A percentile compares a stretch with the other conserved stretches of the same genome.
phyloP scores from a whole-genome alignment of 2,888 invertebrate genomes.

The Drosophila nr. perissopoda region DNA sequence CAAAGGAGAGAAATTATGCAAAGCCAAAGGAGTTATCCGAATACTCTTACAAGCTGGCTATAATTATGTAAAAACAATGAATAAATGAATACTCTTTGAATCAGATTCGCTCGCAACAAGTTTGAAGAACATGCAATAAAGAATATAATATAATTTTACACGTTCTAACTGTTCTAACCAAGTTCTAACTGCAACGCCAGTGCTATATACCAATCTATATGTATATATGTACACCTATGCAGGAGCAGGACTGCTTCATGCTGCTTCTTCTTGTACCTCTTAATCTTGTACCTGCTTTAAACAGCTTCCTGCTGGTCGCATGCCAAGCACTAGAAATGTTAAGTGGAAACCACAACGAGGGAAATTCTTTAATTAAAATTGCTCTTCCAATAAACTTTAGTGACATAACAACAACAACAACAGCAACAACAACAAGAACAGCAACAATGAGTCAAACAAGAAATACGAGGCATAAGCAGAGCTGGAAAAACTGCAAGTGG shows the following conservation, averaged over 20 bases:
- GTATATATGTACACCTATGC: neutral
- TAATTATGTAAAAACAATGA: neutral
- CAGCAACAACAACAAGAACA: neutral
- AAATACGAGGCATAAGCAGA: constrained; percentile 10
- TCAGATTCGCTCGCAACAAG: neutral
- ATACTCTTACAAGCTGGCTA: constrained; percentile 23
- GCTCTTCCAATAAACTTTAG: constrained; percentile 57
- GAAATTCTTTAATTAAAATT: constrained; percentile 76
- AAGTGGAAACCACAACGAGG: constrained; percentile 37
- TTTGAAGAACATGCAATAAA: neutral
- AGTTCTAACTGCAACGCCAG: neutral
- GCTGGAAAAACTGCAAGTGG: constrained; percentile 36
- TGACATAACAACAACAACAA: constrained; percentile 41
- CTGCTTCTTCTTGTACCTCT: neutral
- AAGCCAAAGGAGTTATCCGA: neutral
- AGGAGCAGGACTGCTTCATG: neutral
- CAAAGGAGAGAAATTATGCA: constrained; percentile 2
- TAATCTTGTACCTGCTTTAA: neutral
- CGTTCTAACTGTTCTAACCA: too few species aligned
- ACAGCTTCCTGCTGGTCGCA: constrained; percentile 15
- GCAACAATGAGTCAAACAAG: neutral
- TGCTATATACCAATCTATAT: neutral
- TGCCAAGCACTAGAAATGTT: constrained; percentile 36
- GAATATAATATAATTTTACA: neutral
- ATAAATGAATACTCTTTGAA: neutral